Conservation (phyloP, 1,140 invertebrate genomes). For the Drosophila melanica region DNA sequence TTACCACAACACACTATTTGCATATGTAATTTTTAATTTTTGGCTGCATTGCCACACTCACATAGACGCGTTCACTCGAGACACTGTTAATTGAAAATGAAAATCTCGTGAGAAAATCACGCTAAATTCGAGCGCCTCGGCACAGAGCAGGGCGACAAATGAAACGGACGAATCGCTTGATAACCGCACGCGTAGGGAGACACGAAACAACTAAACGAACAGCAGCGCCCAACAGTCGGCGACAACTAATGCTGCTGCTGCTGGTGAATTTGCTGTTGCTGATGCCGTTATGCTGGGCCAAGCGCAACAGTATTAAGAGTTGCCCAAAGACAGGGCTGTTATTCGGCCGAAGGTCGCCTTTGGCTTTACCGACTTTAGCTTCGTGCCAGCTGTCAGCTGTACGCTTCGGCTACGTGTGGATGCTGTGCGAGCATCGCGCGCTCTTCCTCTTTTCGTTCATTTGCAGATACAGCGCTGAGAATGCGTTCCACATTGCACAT, state of each 20-base stretch:
- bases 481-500: constrained; percentile 33
- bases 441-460: constrained; percentile 3
- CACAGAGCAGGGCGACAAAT: neutral
- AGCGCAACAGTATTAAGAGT: constrained; percentile 66
- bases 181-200: constrained; percentile 74
- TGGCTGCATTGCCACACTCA: constrained; percentile 6
- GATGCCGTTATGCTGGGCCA: constrained; percentile 33
- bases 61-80: constrained; percentile 3
- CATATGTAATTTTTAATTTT: constrained; percentile 54
- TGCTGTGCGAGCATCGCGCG: constrained; percentile 38
- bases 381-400: constrained; percentile 19
- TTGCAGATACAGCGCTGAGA: constrained; percentile 62
- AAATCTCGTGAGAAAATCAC: constrained; percentile 36
- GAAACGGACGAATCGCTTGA: constrained; percentile 21
- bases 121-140: constrained; percentile 12
- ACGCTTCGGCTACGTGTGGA: constrained; percentile 36
- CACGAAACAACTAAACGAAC: constrained; percentile 72
- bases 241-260: constrained; percentile 29
- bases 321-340: constrained; percentile 55
- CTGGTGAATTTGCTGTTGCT: constrained; percentile 17
- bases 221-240: constrained; percentile 53
- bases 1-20: constrained; percentile 37
- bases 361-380: constrained; percentile 6
- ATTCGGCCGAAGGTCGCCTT: constrained; percentile 9
- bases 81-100: constrained; percentile 52